Percentiles rank a stretch among this genome's conserved stretches.
These are phyloP conservation scores for Cisticola juncidis DNA, from an alignment of 2,113 vertebrate species.

Conservation along the genomic window DNA sequence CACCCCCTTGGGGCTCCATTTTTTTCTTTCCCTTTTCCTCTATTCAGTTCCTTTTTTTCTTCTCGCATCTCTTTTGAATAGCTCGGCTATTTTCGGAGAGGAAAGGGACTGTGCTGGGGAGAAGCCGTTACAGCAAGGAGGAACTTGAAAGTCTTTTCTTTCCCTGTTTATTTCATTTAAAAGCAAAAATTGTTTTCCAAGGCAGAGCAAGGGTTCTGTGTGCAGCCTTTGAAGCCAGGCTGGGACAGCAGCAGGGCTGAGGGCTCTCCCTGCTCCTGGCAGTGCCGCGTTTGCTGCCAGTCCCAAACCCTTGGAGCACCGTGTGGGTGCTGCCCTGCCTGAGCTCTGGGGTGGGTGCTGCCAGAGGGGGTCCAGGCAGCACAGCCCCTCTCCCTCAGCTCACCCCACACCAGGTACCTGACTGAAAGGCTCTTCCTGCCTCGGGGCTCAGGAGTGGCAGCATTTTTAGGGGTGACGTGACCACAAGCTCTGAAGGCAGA, in stretches of 20 bases:
- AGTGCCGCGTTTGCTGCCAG: fast-evolving
- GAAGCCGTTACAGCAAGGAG: slow-evolving; percentile 65
- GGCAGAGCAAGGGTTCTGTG: not conserved
- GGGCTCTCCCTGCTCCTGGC: not conserved
- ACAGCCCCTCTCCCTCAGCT: not conserved
- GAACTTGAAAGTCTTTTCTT: slow-evolving; percentile 63
- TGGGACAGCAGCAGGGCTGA: not conserved
- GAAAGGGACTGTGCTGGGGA: slow-evolving; percentile 44
- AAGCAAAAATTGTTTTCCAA: not conserved
- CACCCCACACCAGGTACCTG: not conserved
- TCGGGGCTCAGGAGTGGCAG: fast-evolving
- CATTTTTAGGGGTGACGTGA: fast-evolving
- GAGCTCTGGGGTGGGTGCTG: not conserved
- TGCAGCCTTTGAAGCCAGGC: not conserved
- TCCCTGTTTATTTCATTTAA: slow-evolving; percentile 46
- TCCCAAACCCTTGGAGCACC: not conserved
- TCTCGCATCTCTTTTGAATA: slow-evolving; percentile 70
- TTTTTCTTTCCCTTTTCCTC: slow-evolving; percentile 69
- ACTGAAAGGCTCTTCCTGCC: too few species aligned
- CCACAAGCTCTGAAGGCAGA: not conserved
- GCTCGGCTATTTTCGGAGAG: slow-evolving; percentile 75
- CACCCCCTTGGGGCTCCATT: slow-evolving; percentile 69
- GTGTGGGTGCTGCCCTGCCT: too few species aligned
- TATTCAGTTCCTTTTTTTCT: slow-evolving; percentile 72
- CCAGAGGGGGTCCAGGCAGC: not conserved